Evolutionary conservation across 2,113 vertebrate species (phyloP).

Genomic region (Myrmophylax atrothorax): DNA sequence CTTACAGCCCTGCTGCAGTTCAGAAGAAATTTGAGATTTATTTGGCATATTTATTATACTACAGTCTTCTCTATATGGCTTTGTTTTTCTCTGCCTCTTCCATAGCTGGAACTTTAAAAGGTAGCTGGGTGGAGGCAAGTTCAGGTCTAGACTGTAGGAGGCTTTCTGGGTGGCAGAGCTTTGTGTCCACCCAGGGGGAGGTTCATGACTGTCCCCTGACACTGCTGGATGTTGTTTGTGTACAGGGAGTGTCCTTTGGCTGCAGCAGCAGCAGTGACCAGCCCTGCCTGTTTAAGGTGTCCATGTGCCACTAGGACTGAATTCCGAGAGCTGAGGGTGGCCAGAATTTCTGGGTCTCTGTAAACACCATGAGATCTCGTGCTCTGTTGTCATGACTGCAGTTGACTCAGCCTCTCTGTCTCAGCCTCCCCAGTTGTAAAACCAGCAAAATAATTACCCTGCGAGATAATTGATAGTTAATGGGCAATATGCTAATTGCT

Average conservation of each 20-base stretch:
- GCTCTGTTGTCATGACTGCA: neutral
- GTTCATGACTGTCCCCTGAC: neutral
- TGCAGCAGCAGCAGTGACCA: neutral
- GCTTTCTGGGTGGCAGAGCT: neutral
- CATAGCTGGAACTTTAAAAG: neutral
- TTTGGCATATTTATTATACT: neutral
- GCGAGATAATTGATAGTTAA: conserved; percentile 10
- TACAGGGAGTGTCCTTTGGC: too few species aligned
- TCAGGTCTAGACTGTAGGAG: neutral
- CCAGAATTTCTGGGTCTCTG: neutral
- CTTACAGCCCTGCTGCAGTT: neutral
- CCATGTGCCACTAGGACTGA: neutral
- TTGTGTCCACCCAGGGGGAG: neutral
- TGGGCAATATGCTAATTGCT: neutral
- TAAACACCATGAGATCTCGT: neutral
- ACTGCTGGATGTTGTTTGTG: neutral
- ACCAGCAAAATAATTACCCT: neutral
- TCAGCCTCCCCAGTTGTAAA: neutral
- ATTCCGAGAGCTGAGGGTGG: neutral
- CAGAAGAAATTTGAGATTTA: neutral
- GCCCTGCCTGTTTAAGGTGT: neutral
- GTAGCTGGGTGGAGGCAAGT: neutral
- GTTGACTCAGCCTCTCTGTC: neutral
- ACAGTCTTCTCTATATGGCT: neutral
- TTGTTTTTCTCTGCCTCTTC: neutral